Base-by-base conservation (phyloP, 2,797 vertebrate species). In the Falco concolor region DNA sequence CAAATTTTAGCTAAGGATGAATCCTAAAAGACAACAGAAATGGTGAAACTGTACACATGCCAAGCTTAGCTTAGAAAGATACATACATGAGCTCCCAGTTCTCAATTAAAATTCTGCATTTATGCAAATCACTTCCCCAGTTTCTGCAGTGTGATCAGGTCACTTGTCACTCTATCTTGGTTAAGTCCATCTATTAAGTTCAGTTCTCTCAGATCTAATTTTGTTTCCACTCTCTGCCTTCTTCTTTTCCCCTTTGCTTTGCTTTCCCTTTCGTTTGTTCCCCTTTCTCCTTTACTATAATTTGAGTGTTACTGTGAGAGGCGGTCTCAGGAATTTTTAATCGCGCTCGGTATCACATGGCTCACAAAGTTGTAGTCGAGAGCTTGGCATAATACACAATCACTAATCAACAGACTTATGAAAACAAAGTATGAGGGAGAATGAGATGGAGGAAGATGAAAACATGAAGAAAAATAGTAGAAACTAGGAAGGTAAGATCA, bases 291-390 rank as follows among this genome's bases (percentile, higher is more conserved):
- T 77, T 94, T 90, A 95, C 93, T 53, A 80, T 56, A 93, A 82
- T 73, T 57, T 77, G 65, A 93, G 34, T 88, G 83, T 42, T 88
- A 73, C 42, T 65, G 13, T 63, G 70, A 90, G 63, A 95, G 67
- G 42, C 34, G 69, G 52, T 63, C 74, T 91, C 80, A 87, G 59
- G 70, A 90, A 63, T 2, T 93, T 91, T 94, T 95, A 95, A 90
- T 87, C 56, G 91, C 91, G 77, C 42, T 68, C 91, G 84, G 45
- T 88, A 96, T 90, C 85, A 92, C 73, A 65, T 1, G 8, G 32
- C 16, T 94, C 54, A 73, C 56, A 78, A 75, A 88, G 54, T 67
- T 5, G n/a, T 73, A 88, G n/a, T 30, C 52, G 47, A 93, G 34
- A 30, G 32, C n/a, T 86, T 80, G 61, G 38, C 44, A 34, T 63